Percentiles rank a stretch among this genome's conserved stretches.
phyloP scores from a whole-genome alignment of 1,140 invertebrate species.

The Cydia amplana region DNA sequence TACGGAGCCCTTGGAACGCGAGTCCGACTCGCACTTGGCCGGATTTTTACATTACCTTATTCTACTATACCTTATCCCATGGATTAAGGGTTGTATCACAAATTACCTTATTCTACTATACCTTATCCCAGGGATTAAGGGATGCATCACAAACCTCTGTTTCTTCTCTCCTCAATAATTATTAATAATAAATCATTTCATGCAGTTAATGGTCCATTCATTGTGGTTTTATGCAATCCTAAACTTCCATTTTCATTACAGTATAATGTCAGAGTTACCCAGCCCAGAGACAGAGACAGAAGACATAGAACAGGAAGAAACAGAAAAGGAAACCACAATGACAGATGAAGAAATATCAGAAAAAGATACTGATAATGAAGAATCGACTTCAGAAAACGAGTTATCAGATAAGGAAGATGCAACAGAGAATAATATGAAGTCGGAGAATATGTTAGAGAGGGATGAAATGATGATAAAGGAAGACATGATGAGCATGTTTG shows the following conservation, averaged over 20 bases:
- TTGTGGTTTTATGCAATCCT: too few relatives aligned
- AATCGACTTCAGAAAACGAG: neutral
- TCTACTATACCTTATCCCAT: too few relatives aligned
- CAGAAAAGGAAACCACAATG: neutral
- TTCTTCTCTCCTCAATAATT: too few relatives aligned
- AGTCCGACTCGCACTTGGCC: too few relatives aligned
- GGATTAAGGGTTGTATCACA: too few relatives aligned
- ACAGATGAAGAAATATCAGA: neutral
- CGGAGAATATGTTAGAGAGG: neutral
- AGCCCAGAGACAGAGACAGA: neutral
- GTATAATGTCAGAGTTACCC: neutral
- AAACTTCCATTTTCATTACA: neutral
- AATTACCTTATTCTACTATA: too few relatives aligned
- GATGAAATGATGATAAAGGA: conserved; percentile 16
- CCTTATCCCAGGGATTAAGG: too few relatives aligned
- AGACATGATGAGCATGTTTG: conserved; percentile 53
- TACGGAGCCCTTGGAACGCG: too few relatives aligned
- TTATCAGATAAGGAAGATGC: neutral
- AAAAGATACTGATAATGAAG: neutral
- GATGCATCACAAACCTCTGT: too few relatives aligned
- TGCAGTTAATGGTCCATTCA: too few relatives aligned
- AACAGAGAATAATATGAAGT: neutral
- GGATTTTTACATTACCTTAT: too few relatives aligned
- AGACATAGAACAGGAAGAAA: neutral
- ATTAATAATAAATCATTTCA: too few relatives aligned